These are phyloP conservation scores for Oryzias woworae DNA, from an alignment of 2,113 vertebrate species.

Conservation along the genomic window DNA sequence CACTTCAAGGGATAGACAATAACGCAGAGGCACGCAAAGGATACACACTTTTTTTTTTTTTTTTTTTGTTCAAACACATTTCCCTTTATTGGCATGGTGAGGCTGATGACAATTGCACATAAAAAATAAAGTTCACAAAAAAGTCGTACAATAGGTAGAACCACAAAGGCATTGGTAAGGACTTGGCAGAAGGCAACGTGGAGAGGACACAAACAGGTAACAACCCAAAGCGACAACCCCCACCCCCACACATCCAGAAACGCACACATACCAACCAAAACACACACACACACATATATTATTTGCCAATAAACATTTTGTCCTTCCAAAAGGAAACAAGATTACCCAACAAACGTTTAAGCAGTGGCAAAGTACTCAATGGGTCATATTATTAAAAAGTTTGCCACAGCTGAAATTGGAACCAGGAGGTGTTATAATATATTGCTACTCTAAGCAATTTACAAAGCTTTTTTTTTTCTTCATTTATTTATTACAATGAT, in stretches of 20 bases:
- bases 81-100: slow-evolving; percentile 99
- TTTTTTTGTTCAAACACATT: slow-evolving; percentile 88
- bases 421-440: slow-evolving; percentile 90
- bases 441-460: slow-evolving; percentile 98
- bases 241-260: slow-evolving; percentile 63
- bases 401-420: slow-evolving; percentile 89
- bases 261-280: slow-evolving; percentile 35
- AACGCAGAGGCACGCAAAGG: slow-evolving; percentile 25
- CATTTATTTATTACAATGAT: slow-evolving; percentile 83
- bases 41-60: background rate
- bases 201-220: slow-evolving; percentile 83
- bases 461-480: slow-evolving; percentile 83
- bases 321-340: slow-evolving; percentile 86
- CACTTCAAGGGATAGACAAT: slow-evolving; percentile 27
- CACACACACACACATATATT: slow-evolving; percentile 24
- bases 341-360: slow-evolving; percentile 86
- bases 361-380: slow-evolving; percentile 86
- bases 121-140: slow-evolving; percentile 92
- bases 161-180: slow-evolving; percentile 94
- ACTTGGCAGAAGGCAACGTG: slow-evolving; percentile 90
- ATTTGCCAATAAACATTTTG: slow-evolving; percentile 75
- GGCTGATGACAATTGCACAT: slow-evolving; percentile 98
- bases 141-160: slow-evolving; percentile 95
- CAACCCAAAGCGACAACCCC: slow-evolving; percentile 67
- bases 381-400: slow-evolving; percentile 88